Evolutionary conservation across 2,888 invertebrate genomes (phyloP).

Genomic region (Aethes cnicana): DNA sequence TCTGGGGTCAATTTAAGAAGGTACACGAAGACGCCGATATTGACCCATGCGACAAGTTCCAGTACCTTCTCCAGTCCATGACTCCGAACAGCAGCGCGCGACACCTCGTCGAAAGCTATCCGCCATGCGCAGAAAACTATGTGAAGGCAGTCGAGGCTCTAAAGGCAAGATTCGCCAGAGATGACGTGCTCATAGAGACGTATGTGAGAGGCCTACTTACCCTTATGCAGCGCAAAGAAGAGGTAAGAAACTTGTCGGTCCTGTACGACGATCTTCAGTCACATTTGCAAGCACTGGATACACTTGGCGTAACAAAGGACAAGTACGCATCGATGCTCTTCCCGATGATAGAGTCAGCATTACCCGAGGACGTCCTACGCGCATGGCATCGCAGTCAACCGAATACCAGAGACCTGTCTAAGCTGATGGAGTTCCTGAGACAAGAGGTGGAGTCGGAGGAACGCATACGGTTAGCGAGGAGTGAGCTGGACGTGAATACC

Average conservation of each 20-base stretch:
- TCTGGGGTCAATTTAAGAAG: background rate
- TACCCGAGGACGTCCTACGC: conserved; percentile 16
- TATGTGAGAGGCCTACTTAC: background rate
- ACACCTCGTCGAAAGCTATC: background rate
- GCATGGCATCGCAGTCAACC: too few species aligned
- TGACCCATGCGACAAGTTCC: background rate
- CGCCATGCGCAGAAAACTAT: background rate
- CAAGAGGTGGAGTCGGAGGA: too few species aligned
- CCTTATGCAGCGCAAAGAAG: background rate
- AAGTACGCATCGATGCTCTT: conserved; percentile 25
- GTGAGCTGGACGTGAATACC: too few species aligned
- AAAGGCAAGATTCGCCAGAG: background rate
- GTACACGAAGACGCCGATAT: background rate
- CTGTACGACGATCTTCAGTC: background rate
- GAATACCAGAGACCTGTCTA: too few species aligned
- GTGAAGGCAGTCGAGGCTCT: background rate
- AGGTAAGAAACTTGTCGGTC: background rate
- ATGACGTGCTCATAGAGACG: background rate
- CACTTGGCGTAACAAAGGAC: conserved; percentile 21
- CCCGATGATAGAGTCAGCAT: conserved; percentile 29
- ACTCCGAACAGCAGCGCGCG: background rate
- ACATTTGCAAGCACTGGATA: conserved; percentile 14
- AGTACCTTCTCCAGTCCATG: background rate
- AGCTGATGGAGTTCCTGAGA: too few species aligned
- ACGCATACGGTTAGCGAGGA: too few species aligned